Evolutionary conservation across 2,797 vertebrate species (phyloP), one percentile per base, ranked within the genome.

Genomic region (Chanos chanos): DNA sequence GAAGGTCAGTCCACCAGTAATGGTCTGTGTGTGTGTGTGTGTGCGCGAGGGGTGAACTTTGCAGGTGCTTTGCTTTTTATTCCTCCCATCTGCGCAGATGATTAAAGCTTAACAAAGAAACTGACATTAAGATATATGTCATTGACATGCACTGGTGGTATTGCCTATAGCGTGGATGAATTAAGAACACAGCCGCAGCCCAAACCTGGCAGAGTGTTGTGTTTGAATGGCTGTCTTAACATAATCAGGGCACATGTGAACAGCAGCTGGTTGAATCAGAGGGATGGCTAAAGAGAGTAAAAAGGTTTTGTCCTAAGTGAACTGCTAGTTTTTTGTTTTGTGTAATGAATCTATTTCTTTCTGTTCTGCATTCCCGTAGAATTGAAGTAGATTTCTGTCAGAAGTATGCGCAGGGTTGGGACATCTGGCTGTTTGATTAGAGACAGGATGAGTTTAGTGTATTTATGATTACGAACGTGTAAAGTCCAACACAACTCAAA

Each of bases 401-500:
- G n/a, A n/a, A n/a, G n/a, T n/a, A n/a, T n/a, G n/a, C 61, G 65
- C 49, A 21, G 61, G 57, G 56, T 61, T 43, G 16, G 22, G 57
- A 45, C 22, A 52, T 27, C 41, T 62, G 49, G 36, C 54, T 40
- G 53, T 33, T 33, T 50, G 49, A 60, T 50, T 73, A n/a, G n/a
- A n/a, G 71, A 73, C 71, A 69, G 31, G 54, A 55, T 52, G 55
- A 43, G 63, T 51, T 34, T 39, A 52, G 5, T 25, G 41, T 66
- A 53, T 50, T 69, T 75, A 75, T 75, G 73, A 75, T 75, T 73
- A 75, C 73, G 66, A 66, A 73, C 66, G 66, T 55, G 52, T 19
- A 31, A 40, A 33, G 58, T 31, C 61, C 18, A 47, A 57, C n/a
- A 28, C 39, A 56, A 62, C 71, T 73, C 66, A 66, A 66, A 69